Evolutionary conservation across 2,113 vertebrate genomes (phyloP).

Genomic region (Tympanuchus pallidicinctus): DNA sequence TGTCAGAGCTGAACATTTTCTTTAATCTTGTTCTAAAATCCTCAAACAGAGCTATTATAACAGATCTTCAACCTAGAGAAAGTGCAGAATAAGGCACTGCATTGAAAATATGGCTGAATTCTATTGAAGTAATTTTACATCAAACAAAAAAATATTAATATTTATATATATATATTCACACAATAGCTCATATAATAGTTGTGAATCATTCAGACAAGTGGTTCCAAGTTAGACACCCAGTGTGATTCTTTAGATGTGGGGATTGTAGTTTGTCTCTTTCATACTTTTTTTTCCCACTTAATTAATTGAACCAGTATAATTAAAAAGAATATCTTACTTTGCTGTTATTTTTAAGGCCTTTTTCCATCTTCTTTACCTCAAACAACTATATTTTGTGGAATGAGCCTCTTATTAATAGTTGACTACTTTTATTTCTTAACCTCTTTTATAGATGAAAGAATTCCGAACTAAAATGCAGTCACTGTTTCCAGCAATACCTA

Average conservation of each 20-base stretch:
- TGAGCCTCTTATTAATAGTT: background rate
- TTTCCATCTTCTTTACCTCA: background rate
- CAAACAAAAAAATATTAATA: background rate
- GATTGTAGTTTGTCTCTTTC: background rate
- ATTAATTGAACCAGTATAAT: background rate
- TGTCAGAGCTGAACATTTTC: background rate
- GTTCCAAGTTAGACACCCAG: background rate
- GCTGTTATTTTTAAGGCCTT: background rate
- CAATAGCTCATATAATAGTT: background rate
- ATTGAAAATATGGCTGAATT: background rate
- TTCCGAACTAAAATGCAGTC: conserved; percentile 90
- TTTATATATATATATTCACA: background rate
- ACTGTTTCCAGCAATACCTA: conserved; percentile 88
- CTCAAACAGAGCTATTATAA: background rate
- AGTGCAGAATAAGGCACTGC: background rate
- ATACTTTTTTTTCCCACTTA: background rate
- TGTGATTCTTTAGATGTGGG: background rate
- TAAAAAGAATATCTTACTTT: background rate
- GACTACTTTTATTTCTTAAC: conserved; percentile 17
- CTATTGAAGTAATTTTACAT: background rate
- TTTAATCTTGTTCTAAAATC: background rate
- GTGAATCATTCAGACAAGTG: background rate
- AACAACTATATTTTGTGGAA: background rate
- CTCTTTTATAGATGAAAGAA: conserved; percentile 84
- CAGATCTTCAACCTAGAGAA: background rate